Conservation (phyloP, 2,888 invertebrate genomes). For the Phaonia tiefii region DNA sequence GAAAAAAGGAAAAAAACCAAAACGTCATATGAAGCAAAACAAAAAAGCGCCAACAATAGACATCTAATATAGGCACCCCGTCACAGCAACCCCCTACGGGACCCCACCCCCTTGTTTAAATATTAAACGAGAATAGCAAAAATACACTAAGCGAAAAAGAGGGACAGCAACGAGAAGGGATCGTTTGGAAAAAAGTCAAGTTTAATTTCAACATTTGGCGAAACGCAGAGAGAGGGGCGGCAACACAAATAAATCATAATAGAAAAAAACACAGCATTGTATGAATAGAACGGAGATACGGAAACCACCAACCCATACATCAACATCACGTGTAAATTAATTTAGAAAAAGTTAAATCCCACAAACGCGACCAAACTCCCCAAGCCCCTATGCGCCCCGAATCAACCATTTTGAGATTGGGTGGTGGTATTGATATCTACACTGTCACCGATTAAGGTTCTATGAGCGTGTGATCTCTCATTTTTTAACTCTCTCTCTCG, state of each 20-base stretch:
- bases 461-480: not conserved
- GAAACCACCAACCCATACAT: constrained; percentile 1
- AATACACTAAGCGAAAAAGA: not conserved
- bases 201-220: constrained; percentile 8
- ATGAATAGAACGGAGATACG: not conserved
- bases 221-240: not conserved
- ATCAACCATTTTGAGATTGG: not conserved
- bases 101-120: not conserved
- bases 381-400: not conserved
- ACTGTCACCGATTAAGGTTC: not conserved
- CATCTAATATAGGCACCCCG: not conserved
- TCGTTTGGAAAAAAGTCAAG: constrained; percentile 9
- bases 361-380: too few species aligned
- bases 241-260: constrained; percentile 4
- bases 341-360: not conserved
- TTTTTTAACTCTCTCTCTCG: not conserved
- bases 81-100: not conserved
- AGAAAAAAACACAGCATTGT: constrained; percentile 22
- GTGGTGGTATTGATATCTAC: not conserved
- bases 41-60: not conserved
- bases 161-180: not conserved
- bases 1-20: constrained; percentile 4
- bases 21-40: not conserved
- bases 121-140: not conserved
- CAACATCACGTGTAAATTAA: constrained; percentile 29